Base-by-base conservation (phyloP, 1,140 invertebrate species). In the Drosophila arizonae region DNA sequence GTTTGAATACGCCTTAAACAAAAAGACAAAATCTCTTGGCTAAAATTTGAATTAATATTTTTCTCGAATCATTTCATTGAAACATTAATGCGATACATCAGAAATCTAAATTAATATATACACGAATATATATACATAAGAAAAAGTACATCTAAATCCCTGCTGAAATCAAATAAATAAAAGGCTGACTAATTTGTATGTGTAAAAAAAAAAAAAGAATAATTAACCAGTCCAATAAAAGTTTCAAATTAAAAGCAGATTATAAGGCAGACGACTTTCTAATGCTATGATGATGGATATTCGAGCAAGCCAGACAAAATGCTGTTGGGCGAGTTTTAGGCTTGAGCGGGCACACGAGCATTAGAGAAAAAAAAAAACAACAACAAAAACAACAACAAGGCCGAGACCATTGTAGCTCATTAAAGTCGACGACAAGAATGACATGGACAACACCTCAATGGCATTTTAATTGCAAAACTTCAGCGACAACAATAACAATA, bases 391-490 rank as follows among this genome's bases (percentile, higher is more conserved):
- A 24, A 24, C 21, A 24, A 24, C 21, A 24, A 24, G 36, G 69
- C 63, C 50, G 13, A 67, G 41, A 54, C 48, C 56, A 68, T 63
- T 81, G 56, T 17, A 45, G 48, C 78, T 77, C 60, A 76, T 81
- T 86, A 81, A 81, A 72, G 46, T 36, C 63, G 4, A 17, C 8
- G 6, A 6, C 28, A 64, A 24, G 24, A 54, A 45, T 64, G 68
- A 64, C 62, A 36, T 54, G 24, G 63, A 41, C 48, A 77, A 79
- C 62, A 74, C 65, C 65, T 74, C 69, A 78, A 86, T 86, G 77
- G 64, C 54, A 86, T 70, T 85, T 86, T 87, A 85, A 81, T 85
- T 81, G 78, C 75, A 60, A 81, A 86, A 86, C 74, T 86, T 85
- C 57, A 54, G 24, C 58, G 63, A 50, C 79, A 45, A 57, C 56